A percentile compares a stretch with the other conserved stretches of the same genome.
These are phyloP conservation scores for Peribatodes rhomboidaria DNA, from an alignment of 2,888 invertebrate species.

Conservation along the genomic window DNA sequence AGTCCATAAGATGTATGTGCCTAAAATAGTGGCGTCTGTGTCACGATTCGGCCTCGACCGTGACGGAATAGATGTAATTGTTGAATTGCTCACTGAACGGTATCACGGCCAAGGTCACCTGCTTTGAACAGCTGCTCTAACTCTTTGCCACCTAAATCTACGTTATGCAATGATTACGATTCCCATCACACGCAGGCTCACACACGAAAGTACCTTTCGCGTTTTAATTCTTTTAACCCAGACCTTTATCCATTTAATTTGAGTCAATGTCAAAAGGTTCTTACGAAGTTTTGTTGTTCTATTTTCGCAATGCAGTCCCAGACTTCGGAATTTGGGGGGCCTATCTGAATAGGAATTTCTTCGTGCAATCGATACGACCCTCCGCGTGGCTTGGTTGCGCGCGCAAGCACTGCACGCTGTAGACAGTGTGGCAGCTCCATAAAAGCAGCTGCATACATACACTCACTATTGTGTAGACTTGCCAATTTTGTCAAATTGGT, in stretches of 20 bases:
- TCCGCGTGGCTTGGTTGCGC: conserved; percentile 73
- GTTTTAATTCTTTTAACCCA: conserved; percentile 22
- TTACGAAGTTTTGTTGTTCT: conserved; percentile 3
- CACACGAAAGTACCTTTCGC: conserved; percentile 14
- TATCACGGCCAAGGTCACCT: conserved; percentile 80
- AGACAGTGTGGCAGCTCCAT: conserved; percentile 24
- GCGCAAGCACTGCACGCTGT: conserved; percentile 64
- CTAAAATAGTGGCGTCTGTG: conserved; percentile 44
- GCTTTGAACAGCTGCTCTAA: conserved; percentile 63
- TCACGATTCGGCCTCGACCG: conserved; percentile 71
- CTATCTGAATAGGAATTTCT: conserved; percentile 57
- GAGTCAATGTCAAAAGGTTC: background rate
- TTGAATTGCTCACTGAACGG: conserved; percentile 74
- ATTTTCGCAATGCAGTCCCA: conserved; percentile 47
- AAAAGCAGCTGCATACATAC: background rate
- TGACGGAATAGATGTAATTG: conserved; percentile 72
- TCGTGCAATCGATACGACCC: conserved; percentile 75
- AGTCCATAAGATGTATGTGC: conserved; percentile 29
- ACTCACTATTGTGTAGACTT: background rate
- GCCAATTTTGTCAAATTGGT: background rate
- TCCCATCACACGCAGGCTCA: conserved; percentile 27
- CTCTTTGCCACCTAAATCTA: conserved; percentile 46
- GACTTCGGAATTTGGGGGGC: conserved; percentile 52
- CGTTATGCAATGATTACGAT: conserved; percentile 48
- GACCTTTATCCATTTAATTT: conserved; percentile 31